A percentile compares a stretch with the other conserved stretches of the same genome.
Conservation (phyloP, 2,113 vertebrate genomes). For the Menidia beryllina region DNA sequence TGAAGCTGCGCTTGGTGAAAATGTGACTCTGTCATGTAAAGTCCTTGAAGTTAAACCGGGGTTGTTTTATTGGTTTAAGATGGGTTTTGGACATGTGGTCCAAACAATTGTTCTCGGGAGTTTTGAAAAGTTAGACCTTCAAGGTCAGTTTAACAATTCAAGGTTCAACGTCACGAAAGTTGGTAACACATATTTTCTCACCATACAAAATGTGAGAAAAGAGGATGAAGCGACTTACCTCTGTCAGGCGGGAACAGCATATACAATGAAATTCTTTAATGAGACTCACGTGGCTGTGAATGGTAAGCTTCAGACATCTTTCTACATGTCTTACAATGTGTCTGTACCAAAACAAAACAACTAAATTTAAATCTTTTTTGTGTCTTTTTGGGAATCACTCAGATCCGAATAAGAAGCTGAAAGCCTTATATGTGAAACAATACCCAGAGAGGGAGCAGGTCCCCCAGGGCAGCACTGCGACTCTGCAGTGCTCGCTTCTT, state of each 20-base stretch:
- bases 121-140: fast-evolving
- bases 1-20: slow-evolving; percentile 26
- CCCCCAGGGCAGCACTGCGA: slow-evolving; percentile 3
- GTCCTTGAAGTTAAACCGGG: fast-evolving
- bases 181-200: background rate
- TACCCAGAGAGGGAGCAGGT: background rate
- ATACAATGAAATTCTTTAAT: fast-evolving
- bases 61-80: slow-evolving; percentile 50
- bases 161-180: background rate
- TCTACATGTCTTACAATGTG: background rate
- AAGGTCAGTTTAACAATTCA: background rate
- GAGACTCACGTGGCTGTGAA: slow-evolving; percentile 40
- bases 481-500: slow-evolving; percentile 60
- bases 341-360: background rate
- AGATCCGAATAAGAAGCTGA: slow-evolving; percentile 24
- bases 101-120: slow-evolving; percentile 9
- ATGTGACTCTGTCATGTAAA: slow-evolving; percentile 39
- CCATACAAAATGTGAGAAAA: slow-evolving; percentile 49
- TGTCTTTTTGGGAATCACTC: background rate
- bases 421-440: slow-evolving; percentile 17
- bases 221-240: slow-evolving; percentile 64
- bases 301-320: slow-evolving; percentile 39
- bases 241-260: slow-evolving; percentile 42
- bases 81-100: slow-evolving; percentile 32
- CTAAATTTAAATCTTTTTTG: fast-evolving